Percentiles rank a stretch among this genome's conserved stretches.
phyloP scores from a whole-genome alignment of 2,797 vertebrate species.

The Halcyon chelicuti region DNA sequence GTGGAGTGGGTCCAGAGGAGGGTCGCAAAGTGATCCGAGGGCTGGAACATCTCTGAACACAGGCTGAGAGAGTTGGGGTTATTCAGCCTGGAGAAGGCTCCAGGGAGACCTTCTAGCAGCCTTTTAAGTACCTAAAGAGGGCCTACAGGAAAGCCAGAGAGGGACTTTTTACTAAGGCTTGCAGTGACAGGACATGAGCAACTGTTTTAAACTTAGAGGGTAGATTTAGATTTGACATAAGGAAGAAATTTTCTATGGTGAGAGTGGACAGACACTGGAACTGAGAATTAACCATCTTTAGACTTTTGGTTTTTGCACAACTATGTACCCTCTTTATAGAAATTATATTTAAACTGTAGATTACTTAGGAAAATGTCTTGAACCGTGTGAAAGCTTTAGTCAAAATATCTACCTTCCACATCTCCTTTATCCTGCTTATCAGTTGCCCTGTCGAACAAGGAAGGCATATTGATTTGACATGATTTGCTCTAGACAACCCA shows the following conservation, averaged over 20 bases:
- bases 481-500: neutral
- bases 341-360: neutral
- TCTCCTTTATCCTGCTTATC: neutral
- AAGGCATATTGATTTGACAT: neutral
- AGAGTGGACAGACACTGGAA: neutral
- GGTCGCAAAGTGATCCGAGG: neutral
- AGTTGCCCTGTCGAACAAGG: neutral
- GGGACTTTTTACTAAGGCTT: neutral
- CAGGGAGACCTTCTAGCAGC: fast-evolving
- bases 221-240: neutral
- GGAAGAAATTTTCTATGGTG: fast-evolving
- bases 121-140: neutral
- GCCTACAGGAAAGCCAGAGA: neutral
- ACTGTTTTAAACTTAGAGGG: neutral
- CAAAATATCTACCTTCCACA: neutral
- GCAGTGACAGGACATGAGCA: neutral
- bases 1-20: fast-evolving
- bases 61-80: neutral
- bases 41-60: neutral
- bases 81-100: neutral
- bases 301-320: neutral
- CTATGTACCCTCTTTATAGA: neutral
- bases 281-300: neutral
- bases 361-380: neutral
- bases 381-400: neutral